Base-by-base conservation (phyloP, 35 echinoderm and acorn worm species). In the Acanthaster planci region DNA sequence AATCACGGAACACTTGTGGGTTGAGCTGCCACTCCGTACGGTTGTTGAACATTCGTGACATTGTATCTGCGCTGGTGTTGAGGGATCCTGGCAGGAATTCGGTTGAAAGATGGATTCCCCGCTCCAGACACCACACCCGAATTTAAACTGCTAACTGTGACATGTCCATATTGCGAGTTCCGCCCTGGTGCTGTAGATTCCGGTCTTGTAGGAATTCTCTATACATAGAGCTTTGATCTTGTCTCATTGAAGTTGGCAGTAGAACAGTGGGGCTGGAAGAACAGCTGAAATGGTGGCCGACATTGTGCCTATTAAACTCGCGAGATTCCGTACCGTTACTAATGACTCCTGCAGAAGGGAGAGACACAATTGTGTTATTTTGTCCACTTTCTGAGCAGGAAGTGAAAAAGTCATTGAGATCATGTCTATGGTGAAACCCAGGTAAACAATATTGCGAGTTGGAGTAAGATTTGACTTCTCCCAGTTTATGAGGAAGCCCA, bases 391-490 rank as follows among this genome's bases (percentile, higher is more conserved):
- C 10, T 42, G 19, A 14, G 38, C 29, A 38, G 78, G 5, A 6
- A 80, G n/a, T 19, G 27, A 54, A 2, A 82, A 16, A 18, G 30
- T 40, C 47, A 82, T 82, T 26, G 21, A 17, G 14, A 16, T 52
- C 3, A 51, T 44, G 47, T 52, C 80, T 36, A 82, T 16, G n/a
- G 26, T 84, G 53, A 84, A 81, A 56, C 81, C 52, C n/a, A 80
- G 8, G 37, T 44, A 47, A 21, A 44, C 78, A 23, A 50, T 22
- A 15, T 51, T 30, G 47, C 18, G 39, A 21, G n/a, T 6, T 58
- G 75, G 85, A 51, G 55, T 44, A 8, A 87, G 21, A 34, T 58
- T 29, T 52, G 72, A 87, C 47, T 87, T 78, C 32, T 87, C 85
- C 75, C 5, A 23, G 22, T 81, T 88, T 16, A 88, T 54, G 37